phyloP scores from a whole-genome alignment of 1,140 invertebrate genomes.

The Octopus sinensis region DNA sequence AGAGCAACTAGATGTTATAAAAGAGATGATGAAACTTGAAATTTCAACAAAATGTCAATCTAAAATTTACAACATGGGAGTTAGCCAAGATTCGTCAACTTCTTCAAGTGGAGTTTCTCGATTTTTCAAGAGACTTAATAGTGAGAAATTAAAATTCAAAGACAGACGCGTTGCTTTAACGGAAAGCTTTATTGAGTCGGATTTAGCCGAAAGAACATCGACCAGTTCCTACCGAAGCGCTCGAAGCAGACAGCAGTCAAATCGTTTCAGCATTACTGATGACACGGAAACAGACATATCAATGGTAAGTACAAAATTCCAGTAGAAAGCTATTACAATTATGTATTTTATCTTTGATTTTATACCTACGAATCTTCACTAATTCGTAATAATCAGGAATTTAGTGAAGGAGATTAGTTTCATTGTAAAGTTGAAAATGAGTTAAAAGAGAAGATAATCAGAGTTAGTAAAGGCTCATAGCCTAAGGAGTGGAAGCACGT shows the following conservation, averaged over 20 bases:
- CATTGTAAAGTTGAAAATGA: too few species aligned
- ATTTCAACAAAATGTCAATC: constrained; percentile 9
- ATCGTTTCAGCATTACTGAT: constrained; percentile 23
- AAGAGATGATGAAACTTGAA: constrained; percentile 23
- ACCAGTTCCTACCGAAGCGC: constrained; percentile 31
- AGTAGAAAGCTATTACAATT: too few species aligned
- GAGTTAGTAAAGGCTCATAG: too few species aligned
- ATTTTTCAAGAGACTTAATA: constrained; percentile 36
- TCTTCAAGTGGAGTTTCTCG: constrained; percentile 34
- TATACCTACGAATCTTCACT: too few species aligned
- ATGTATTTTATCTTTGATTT: too few species aligned
- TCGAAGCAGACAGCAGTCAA: constrained; percentile 32
- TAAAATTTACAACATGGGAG: background rate
- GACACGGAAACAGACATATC: constrained; percentile 33
- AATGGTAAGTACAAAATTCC: constrained; percentile 26
- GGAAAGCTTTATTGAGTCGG: constrained; percentile 18
- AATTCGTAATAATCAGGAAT: too few species aligned
- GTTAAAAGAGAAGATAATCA: too few species aligned
- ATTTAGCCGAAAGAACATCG: constrained; percentile 26
- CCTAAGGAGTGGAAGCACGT: too few species aligned
- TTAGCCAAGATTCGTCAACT: background rate
- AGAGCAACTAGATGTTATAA: constrained; percentile 58
- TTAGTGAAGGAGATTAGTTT: too few species aligned
- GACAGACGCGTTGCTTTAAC: constrained; percentile 26
- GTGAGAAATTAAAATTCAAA: constrained; percentile 19